phyloP scores from a whole-genome alignment of 2,888 invertebrate genomes.

The Athalia circularis region DNA sequence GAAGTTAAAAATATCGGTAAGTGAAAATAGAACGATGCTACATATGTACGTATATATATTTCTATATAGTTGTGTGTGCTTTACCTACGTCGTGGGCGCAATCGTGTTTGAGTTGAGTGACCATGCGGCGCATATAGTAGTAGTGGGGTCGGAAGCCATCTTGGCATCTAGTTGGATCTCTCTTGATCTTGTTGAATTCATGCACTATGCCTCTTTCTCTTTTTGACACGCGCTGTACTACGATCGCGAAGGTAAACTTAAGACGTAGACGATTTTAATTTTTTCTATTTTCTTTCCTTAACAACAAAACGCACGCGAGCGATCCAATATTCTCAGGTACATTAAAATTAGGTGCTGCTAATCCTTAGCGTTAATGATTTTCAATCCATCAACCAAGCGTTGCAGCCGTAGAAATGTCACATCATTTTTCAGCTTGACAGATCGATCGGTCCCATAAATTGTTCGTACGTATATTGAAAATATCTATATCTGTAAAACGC shows the following conservation, averaged over 20 bases:
- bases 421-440: too few species aligned
- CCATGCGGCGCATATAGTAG: conserved; percentile 29
- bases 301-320: not conserved
- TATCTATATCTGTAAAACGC: too few species aligned
- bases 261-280: conserved; percentile 11
- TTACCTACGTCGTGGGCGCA: conserved; percentile 27
- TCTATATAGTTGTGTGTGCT: conserved; percentile 41
- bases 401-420: too few species aligned
- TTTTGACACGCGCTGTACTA: conserved; percentile 46
- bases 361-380: too few species aligned
- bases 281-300: not conserved
- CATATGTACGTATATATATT: too few species aligned
- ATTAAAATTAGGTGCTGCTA: too few species aligned
- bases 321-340: too few species aligned
- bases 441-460: too few species aligned
- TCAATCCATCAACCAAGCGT: too few species aligned
- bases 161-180: conserved; percentile 52
- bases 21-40: conserved; percentile 52
- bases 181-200: conserved; percentile 47
- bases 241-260: conserved; percentile 25
- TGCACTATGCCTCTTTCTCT: not conserved
- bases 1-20: conserved; percentile 53
- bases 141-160: conserved; percentile 61
- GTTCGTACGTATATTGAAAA: too few species aligned
- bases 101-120: conserved; percentile 44